Evolutionary conservation across 2,113 vertebrate genomes (phyloP), one percentile per base, ranked within the genome.

Genomic region (Halcyon senegalensis): DNA sequence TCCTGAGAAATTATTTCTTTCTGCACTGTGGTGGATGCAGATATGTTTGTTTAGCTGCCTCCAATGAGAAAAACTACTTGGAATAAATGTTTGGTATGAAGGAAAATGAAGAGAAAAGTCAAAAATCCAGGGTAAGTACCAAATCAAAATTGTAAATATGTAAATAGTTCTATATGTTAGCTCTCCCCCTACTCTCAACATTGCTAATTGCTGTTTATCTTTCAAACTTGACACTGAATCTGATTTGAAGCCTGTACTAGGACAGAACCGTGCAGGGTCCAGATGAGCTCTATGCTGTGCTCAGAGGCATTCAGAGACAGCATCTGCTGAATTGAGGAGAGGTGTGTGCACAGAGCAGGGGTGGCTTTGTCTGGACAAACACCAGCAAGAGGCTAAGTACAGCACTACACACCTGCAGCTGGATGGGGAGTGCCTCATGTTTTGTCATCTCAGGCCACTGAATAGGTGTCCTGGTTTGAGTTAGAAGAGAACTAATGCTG

Each of bases 281-380:
- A 0, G 2, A 28, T 60, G 84, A 30, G 39, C 43, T 30, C 10
- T 25, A 0, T 5, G 8, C 31, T 73, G 39, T 7, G 4, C 55
- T 50, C 44, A 62, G 31, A 9, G 6, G 10, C 10, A 13, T 48
- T 63, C 66, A 19, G 24, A 44, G 15, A 37, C 5, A 14, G 13
- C 4, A 1, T 12, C 35, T 73, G 55, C 19, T 58, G 50, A 53
- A 11, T 0, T 0, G 2, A 24, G 14, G 16, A 60, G 64, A 35
- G 14, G 3, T 9, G 37, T 5, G 27, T 17, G 16, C 41, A 19
- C 3, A 27, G 41, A 35, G 30, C 7, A 9, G 59, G 24, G 37
- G 41, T 2, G 8, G n/a, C 12, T 74, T 10, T 55, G 24, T 41
- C 21, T 16, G 16, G 19, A 33, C 5, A 7, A 39, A 39, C 7